Evolutionary conservation across 2,888 invertebrate species (phyloP).

Genomic region (Thymelicus lineola): DNA sequence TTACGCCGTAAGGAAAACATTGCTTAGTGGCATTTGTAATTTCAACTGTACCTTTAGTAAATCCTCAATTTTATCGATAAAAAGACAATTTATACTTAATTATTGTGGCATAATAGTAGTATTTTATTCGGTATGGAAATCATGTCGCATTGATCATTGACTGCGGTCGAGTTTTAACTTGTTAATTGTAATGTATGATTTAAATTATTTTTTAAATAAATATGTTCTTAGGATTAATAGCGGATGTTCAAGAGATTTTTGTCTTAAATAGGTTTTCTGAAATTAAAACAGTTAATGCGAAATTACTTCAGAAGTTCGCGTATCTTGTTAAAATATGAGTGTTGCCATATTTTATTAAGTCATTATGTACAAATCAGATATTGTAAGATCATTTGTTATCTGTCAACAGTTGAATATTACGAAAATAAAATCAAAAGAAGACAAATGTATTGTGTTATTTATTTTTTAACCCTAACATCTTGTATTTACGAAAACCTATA

Average conservation of each 20-base stretch:
- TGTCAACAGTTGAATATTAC: constrained; percentile 85
- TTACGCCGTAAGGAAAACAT: constrained; percentile 51
- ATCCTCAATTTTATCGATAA: constrained; percentile 58
- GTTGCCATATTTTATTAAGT: constrained; percentile 85
- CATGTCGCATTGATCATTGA: constrained; percentile 49
- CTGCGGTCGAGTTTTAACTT: constrained; percentile 48
- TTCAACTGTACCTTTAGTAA: constrained; percentile 58
- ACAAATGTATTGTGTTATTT: constrained; percentile 55
- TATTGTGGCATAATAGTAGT: constrained; percentile 58
- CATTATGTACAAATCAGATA: constrained; percentile 85
- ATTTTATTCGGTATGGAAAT: constrained; percentile 47
- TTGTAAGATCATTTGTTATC: constrained; percentile 85
- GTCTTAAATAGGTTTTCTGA: constrained; percentile 34
- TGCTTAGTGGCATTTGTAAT: constrained; percentile 52
- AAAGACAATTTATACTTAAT: constrained; percentile 63
- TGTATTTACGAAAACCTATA: not conserved
- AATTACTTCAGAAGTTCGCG: constrained; percentile 58
- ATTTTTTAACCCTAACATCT: not conserved
- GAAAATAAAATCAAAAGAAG: constrained; percentile 81
- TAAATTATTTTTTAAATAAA: constrained; percentile 46
- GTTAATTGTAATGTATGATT: constrained; percentile 51
- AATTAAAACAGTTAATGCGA: constrained; percentile 28
- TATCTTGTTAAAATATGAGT: constrained; percentile 83
- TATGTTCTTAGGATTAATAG: constrained; percentile 39
- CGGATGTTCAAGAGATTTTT: constrained; percentile 35